phyloP scores from a whole-genome alignment of 2,113 vertebrate genomes.

The Calidris pugnax region DNA sequence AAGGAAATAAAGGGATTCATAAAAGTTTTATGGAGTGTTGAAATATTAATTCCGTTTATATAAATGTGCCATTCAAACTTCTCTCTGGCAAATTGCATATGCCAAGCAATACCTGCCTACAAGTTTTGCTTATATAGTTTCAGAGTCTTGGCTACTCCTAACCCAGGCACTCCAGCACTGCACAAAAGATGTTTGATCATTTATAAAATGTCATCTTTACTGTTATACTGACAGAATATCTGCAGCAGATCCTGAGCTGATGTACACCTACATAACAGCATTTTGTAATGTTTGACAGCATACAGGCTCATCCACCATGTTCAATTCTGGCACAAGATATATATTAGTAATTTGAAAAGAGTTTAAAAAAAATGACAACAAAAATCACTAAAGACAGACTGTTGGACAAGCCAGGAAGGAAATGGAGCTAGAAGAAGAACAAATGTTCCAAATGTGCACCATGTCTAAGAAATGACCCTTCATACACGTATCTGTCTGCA shows the following conservation, averaged over 20 bases:
- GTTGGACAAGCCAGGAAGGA: neutral
- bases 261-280: neutral
- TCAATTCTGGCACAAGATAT: neutral
- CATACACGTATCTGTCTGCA: neutral
- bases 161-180: neutral
- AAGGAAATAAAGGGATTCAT: constrained; percentile 43
- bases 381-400: neutral
- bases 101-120: neutral
- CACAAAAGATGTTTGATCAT: neutral
- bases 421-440: neutral
- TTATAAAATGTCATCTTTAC: neutral
- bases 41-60: constrained; percentile 52
- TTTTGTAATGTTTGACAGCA: neutral
- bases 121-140: neutral
- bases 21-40: constrained; percentile 38
- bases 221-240: neutral
- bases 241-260: neutral
- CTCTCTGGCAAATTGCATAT: constrained; percentile 17
- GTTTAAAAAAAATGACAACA: neutral
- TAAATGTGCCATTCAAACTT: constrained; percentile 36
- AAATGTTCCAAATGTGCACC: neutral
- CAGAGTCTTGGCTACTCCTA: neutral
- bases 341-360: neutral
- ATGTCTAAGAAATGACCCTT: neutral
- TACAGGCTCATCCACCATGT: neutral